Percentiles rank a stretch among this genome's conserved stretches.
Evolutionary conservation across 2,797 vertebrate genomes (phyloP).

Genomic region (Urosaurus nigricauda): DNA sequence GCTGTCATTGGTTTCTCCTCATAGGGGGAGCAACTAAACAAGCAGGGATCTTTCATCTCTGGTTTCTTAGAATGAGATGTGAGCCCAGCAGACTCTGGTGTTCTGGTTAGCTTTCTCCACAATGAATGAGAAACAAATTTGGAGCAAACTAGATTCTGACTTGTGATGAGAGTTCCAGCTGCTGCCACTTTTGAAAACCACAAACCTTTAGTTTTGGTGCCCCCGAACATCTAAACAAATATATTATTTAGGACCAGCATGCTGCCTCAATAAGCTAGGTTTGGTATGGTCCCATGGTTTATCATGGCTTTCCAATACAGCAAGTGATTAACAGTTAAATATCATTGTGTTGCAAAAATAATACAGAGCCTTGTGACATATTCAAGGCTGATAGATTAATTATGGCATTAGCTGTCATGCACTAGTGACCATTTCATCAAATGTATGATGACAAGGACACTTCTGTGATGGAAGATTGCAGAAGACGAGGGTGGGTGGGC

Average conservation of each 20-base stretch:
- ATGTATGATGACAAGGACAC: background rate
- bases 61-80: background rate
- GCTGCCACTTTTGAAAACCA: background rate
- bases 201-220: background rate
- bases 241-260: too few relatives aligned
- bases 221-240: too few relatives aligned
- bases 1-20: background rate
- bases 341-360: background rate
- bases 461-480: background rate
- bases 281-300: too few relatives aligned
- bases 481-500: too few relatives aligned
- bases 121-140: background rate
- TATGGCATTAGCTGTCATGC: background rate
- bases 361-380: background rate
- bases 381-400: background rate
- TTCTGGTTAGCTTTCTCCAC: background rate
- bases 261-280: too few relatives aligned
- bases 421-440: background rate
- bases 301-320: too few relatives aligned
- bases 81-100: background rate
- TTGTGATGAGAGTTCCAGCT: background rate
- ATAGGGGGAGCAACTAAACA: background rate
- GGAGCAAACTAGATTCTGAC: background rate
- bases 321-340: constrained; percentile 23
- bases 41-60: background rate